phyloP scores from a whole-genome alignment of 1,140 invertebrate genomes.

The Neodiprion lecontei region DNA sequence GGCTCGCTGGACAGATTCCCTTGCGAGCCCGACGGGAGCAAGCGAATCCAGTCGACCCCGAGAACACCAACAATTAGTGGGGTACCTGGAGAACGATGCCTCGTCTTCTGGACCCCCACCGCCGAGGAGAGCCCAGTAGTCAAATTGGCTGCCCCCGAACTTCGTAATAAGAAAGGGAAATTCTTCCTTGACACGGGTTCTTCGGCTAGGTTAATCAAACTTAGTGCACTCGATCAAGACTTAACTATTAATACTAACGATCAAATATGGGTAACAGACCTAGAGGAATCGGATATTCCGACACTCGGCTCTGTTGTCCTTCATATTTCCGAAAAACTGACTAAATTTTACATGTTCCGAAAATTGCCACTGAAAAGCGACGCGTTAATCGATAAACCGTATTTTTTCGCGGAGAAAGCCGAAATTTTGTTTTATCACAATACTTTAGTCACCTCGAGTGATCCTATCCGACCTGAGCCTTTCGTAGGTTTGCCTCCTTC shows the following conservation, averaged over 20 bases:
- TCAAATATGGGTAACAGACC: not conserved
- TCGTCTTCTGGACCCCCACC: slow-evolving; percentile 14
- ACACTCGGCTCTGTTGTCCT: no score
- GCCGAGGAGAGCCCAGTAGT: slow-evolving; percentile 12
- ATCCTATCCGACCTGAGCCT: not conserved
- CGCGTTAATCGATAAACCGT: no score
- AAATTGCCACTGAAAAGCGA: no score
- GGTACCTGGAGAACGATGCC: slow-evolving; percentile 9
- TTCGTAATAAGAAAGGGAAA: not conserved
- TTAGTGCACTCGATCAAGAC: slow-evolving; percentile 11
- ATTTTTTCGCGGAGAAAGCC: not conserved
- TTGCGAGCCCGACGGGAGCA: not conserved
- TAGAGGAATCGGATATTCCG: slow-evolving; percentile 8
- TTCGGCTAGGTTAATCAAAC: slow-evolving; percentile 12
- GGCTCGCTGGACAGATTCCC: not conserved
- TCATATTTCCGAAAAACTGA: no score
- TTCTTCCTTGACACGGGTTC: slow-evolving; percentile 12
- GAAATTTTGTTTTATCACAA: slow-evolving; percentile 10
- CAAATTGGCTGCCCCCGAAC: slow-evolving; percentile 14
- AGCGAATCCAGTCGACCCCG: not conserved
- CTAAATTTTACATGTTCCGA: no score
- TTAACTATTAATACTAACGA: not conserved
- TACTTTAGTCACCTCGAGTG: not conserved
- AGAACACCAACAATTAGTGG: not conserved
- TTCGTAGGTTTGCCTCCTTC: no score